A percentile compares a stretch with the other conserved stretches of the same genome.
Evolutionary conservation across 2,888 invertebrate species (phyloP).

Genomic region (Heteromyza rotundicornis): DNA sequence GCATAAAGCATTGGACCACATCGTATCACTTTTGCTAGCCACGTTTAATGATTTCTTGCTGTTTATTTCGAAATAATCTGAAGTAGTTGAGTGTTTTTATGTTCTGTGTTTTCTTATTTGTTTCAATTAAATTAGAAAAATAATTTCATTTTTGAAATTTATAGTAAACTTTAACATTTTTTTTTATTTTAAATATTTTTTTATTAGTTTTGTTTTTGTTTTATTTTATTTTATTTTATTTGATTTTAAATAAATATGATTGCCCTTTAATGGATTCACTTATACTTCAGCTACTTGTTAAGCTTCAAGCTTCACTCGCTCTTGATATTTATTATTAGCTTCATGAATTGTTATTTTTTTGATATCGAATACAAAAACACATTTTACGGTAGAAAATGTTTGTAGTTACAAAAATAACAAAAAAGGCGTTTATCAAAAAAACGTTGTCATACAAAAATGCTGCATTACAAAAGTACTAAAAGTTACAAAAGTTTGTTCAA

Average conservation of each 20-base stretch:
- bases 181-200: conserved; percentile 15
- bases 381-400: conserved; percentile 12
- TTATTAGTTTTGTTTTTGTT: conserved; percentile 17
- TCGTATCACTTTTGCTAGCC: conserved; percentile 58
- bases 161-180: background rate
- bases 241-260: conserved; percentile 6
- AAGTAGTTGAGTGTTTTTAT: conserved; percentile 25
- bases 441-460: conserved; percentile 21
- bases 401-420: conserved; percentile 23
- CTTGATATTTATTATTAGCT: background rate
- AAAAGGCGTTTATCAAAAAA: conserved; percentile 28
- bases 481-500: background rate
- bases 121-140: conserved; percentile 27
- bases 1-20: conserved; percentile 64
- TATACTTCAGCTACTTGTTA: too few relatives aligned
- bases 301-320: too few relatives aligned
- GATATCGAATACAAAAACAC: background rate
- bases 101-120: conserved; percentile 24
- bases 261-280: conserved; percentile 4
- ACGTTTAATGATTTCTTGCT: conserved; percentile 36
- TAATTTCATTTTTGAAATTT: conserved; percentile 13
- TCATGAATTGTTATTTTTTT: conserved; percentile 13
- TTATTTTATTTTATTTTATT: conserved; percentile 18
- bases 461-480: conserved; percentile 24
- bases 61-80: conserved; percentile 22